Evolutionary conservation across 2,797 vertebrate genomes (phyloP).

Genomic region (Pipistrellus kuhlii): DNA sequence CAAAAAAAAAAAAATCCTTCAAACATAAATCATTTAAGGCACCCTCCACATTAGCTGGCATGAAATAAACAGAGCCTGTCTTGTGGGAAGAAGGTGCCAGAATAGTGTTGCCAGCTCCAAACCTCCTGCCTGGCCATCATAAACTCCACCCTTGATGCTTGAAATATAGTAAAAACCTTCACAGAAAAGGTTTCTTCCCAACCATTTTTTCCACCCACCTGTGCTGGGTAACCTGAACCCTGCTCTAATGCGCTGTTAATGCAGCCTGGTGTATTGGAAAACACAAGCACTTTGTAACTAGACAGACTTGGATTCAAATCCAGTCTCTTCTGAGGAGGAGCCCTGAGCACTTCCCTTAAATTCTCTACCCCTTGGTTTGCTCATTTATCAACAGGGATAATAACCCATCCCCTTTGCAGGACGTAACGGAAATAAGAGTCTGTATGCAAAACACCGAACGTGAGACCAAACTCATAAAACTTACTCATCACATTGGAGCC

Average conservation of each 20-base stretch:
- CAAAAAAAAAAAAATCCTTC: slow-evolving; percentile 56
- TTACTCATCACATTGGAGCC: not conserved
- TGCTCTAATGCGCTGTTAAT: not conserved
- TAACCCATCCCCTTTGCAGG: not conserved
- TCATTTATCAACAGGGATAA: not conserved
- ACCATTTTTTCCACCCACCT: slow-evolving; percentile 59
- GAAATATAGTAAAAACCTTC: slow-evolving; percentile 54
- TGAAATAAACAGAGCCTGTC: slow-evolving; percentile 76
- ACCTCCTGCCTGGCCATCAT: slow-evolving; percentile 58
- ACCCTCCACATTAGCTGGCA: slow-evolving; percentile 67
- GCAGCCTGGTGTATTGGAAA: not conserved
- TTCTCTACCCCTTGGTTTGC: not conserved
- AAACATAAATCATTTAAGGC: slow-evolving; percentile 75
- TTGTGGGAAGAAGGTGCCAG: slow-evolving; percentile 66
- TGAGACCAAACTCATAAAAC: not conserved
- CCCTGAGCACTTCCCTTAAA: not conserved
- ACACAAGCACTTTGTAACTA: not conserved
- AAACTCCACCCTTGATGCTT: slow-evolving; percentile 53
- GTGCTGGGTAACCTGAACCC: not conserved
- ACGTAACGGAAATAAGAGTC: not conserved
- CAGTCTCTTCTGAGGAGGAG: not conserved
- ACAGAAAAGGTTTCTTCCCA: slow-evolving; percentile 50
- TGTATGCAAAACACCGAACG: not conserved
- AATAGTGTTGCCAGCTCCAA: slow-evolving; percentile 62
- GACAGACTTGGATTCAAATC: not conserved